These are phyloP conservation scores for Parotocinclus haroldoi DNA, from an alignment of 2,797 vertebrate genomes.

Conservation along the genomic window DNA sequence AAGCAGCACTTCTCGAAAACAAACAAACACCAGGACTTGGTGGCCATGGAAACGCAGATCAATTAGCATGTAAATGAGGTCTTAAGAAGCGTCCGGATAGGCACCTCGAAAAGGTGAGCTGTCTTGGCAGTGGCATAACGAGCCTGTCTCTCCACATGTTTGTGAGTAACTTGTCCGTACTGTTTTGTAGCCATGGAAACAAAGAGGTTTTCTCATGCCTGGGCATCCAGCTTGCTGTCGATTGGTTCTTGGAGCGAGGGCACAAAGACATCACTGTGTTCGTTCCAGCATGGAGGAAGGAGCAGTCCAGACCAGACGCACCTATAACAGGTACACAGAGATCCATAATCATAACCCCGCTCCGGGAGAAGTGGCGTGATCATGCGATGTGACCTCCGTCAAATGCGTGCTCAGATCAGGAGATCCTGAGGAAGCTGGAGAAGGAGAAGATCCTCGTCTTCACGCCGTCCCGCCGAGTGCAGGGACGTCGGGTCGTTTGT, in stretches of 20 bases:
- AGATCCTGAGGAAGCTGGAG: slow-evolving; percentile 92
- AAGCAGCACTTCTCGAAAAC: no score
- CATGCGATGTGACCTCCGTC: background rate
- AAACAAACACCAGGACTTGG: background rate
- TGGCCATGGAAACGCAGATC: background rate
- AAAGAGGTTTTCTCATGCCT: slow-evolving; percentile 98
- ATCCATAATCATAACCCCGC: background rate
- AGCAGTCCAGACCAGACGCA: slow-evolving; percentile 95
- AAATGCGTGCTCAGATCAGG: slow-evolving; percentile 82
- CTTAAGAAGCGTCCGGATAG: background rate
- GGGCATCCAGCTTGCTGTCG: slow-evolving; percentile 94
- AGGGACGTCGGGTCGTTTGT: slow-evolving; percentile 96
- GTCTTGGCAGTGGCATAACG: background rate
- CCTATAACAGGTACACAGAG: slow-evolving; percentile 12
- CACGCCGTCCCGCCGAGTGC: slow-evolving; percentile 94
- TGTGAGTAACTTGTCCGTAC: slow-evolving; percentile 43
- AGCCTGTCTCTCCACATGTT: slow-evolving; percentile 10
- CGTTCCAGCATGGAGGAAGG: slow-evolving; percentile 97
- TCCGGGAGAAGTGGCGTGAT: background rate
- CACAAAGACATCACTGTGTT: slow-evolving; percentile 99
- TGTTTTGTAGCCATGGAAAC: slow-evolving; percentile 90
- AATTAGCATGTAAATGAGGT: background rate
- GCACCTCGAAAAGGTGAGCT: background rate
- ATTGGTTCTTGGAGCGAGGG: slow-evolving; percentile 96
- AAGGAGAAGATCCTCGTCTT: slow-evolving; percentile 98